Conservation (phyloP, 2,797 vertebrate species). For the Momotus momota region DNA sequence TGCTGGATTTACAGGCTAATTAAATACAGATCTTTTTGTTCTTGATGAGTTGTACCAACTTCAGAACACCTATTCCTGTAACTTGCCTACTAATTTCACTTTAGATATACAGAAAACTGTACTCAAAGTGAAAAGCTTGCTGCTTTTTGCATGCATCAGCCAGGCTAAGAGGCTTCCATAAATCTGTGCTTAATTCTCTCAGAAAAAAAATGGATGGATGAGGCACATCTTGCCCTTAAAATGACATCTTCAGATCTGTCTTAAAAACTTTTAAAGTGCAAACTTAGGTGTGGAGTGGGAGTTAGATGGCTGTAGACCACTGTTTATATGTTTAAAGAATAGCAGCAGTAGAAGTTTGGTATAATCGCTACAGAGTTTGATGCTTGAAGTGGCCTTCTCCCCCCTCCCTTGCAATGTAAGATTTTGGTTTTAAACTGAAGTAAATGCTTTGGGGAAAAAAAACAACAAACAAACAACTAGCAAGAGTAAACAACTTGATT, state of each 20-base stretch:
- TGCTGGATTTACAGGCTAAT: background rate
- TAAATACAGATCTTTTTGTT: background rate
- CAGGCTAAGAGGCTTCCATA: background rate
- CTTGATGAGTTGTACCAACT: background rate
- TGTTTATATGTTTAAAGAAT: background rate
- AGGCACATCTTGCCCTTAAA: background rate
- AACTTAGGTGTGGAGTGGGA: background rate
- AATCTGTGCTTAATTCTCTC: background rate
- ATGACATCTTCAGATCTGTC: background rate
- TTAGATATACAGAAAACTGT: background rate
- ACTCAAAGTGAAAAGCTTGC: background rate
- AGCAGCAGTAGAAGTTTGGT: background rate
- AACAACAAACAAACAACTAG: background rate
- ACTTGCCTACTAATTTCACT: background rate
- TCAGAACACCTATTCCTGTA: background rate
- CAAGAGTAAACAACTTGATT: background rate
- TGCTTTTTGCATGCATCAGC: background rate
- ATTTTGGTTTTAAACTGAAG: background rate
- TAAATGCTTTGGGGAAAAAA: background rate
- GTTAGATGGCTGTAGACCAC: background rate
- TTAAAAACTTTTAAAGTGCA: background rate
- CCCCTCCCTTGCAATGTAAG: accelerated
- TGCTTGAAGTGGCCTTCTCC: background rate
- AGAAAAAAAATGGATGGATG: background rate
- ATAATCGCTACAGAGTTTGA: background rate